phyloP scores from a whole-genome alignment of 2,888 invertebrate genomes.

The Abrostola triplasia region DNA sequence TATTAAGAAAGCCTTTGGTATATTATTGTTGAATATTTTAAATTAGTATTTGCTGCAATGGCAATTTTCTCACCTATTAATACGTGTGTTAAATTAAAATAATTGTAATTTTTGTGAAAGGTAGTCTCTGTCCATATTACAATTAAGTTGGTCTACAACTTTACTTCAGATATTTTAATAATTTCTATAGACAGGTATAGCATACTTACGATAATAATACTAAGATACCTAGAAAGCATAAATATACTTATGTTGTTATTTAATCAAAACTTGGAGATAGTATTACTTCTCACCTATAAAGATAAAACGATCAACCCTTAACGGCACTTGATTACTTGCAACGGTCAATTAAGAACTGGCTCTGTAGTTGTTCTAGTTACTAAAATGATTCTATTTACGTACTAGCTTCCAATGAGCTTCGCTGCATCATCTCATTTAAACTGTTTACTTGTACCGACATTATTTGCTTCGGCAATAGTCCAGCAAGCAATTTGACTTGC shows the following conservation, averaged over 20 bases:
- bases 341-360: constrained; percentile 29
- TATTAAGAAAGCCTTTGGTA: constrained; percentile 17
- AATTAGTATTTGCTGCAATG: no score
- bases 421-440: constrained; percentile 48
- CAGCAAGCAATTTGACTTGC: constrained; percentile 43
- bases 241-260: neutral
- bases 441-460: constrained; percentile 51
- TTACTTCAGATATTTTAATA: no score
- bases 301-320: neutral
- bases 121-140: no score
- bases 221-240: no score
- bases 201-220: no score
- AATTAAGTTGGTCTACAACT: no score
- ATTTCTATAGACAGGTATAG: no score
- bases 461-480: constrained; percentile 55
- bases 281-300: neutral
- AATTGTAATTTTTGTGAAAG: no score
- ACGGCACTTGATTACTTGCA: constrained; percentile 30
- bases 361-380: constrained; percentile 17
- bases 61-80: no score
- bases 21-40: constrained; percentile 14
- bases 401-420: constrained; percentile 31
- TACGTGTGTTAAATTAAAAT: no score
- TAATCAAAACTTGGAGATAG: neutral
- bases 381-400: constrained; percentile 33